These are phyloP conservation scores for Alosa sapidissima DNA, from an alignment of 2,797 vertebrate genomes.

Conservation along the genomic window DNA sequence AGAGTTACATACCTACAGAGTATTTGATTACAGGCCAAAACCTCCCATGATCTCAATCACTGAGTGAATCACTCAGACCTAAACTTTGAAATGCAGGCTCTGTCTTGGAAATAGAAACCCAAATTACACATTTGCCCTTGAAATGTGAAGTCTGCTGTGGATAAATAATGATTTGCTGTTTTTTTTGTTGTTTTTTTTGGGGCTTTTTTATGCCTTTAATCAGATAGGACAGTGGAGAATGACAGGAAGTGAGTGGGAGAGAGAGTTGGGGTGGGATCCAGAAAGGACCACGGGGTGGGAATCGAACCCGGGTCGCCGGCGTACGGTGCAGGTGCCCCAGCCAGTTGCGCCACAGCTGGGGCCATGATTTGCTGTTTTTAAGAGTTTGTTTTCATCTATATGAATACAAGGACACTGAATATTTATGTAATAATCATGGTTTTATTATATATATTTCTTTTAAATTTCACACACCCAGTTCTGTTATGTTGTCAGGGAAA, in stretches of 20 bases:
- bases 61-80: not conserved
- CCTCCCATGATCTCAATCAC: not conserved
- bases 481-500: not conserved
- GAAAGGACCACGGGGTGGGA: too few species aligned
- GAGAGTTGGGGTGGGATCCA: too few species aligned
- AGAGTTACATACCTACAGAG: not conserved
- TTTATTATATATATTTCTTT: constrained; percentile 32
- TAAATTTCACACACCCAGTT: constrained; percentile 26
- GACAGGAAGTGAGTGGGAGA: too few species aligned
- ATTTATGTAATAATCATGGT: constrained; percentile 47
- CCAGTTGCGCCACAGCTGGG: too few species aligned
- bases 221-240: too few species aligned
- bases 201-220: too few species aligned
- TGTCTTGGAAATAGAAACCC: not conserved
- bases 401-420: constrained; percentile 40
- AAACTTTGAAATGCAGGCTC: not conserved
- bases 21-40: not conserved
- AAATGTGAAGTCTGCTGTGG: constrained; percentile 27
- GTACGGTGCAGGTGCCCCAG: too few species aligned
- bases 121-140: constrained; percentile 20
- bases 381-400: constrained; percentile 31
- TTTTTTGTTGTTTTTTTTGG: constrained; percentile 19
- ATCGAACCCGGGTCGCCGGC: too few species aligned
- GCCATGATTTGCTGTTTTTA: not conserved
- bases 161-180: not conserved